Percentiles rank a stretch among this genome's conserved stretches.
Conservation (phyloP, 1,140 invertebrate genomes). For the Neodiprion lecontei region DNA sequence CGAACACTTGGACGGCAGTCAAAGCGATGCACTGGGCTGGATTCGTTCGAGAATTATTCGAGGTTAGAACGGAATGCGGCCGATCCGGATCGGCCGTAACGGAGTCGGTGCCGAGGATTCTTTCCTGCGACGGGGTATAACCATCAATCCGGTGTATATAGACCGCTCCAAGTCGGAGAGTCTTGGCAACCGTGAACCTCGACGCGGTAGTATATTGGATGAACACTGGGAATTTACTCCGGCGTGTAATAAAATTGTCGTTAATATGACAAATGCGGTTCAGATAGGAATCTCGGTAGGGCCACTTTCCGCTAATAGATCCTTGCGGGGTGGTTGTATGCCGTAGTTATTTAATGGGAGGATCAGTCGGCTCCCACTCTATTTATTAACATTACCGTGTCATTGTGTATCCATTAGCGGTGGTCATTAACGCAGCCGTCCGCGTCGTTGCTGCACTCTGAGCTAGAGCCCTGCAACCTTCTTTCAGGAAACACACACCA, state of each 20-base stretch:
- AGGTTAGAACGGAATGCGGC: neutral
- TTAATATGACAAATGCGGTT: conserved; percentile 2
- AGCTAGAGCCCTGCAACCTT: too few species aligned
- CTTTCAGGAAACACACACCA: too few species aligned
- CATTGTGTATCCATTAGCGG: conserved; percentile 1
- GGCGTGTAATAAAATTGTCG: neutral
- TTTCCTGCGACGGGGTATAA: neutral
- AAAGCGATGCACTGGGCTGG: too few species aligned
- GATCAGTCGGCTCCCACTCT: neutral
- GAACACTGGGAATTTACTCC: neutral
- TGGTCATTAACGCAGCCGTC: neutral
- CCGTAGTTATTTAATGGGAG: neutral
- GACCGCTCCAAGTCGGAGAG: neutral
- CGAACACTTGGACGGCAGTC: too few species aligned
- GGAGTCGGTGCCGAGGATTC: neutral
- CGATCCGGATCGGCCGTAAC: neutral
- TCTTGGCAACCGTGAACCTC: neutral
- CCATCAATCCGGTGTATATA: neutral
- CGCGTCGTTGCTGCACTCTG: too few species aligned
- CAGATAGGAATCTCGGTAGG: neutral
- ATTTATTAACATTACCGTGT: neutral
- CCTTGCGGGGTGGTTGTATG: neutral
- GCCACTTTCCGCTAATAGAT: too few species aligned
- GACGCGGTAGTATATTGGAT: neutral
- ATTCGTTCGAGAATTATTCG: too few species aligned